Conservation (phyloP, 2,888 invertebrate genomes). For the Alloscopus bannaensis region DNA sequence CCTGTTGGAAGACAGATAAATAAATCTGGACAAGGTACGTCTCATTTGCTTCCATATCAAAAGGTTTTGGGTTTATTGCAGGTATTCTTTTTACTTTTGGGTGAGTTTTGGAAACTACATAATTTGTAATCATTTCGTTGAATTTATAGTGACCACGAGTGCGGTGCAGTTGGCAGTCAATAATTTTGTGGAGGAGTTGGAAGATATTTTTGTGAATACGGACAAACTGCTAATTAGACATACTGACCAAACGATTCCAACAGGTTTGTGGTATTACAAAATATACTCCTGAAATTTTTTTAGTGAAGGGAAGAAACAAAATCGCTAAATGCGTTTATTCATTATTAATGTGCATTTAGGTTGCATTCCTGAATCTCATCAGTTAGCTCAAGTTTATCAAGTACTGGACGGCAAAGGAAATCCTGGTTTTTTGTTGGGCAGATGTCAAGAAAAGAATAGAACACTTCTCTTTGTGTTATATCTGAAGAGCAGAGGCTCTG, state of each 20-base stretch:
- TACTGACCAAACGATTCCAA: slow-evolving; percentile 49
- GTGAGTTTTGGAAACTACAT: too few species aligned
- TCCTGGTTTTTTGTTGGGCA: slow-evolving; percentile 53
- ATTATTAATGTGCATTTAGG: slow-evolving; percentile 9
- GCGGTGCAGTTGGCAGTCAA: slow-evolving; percentile 37
- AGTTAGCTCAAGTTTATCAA: slow-evolving; percentile 55
- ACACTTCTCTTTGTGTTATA: slow-evolving; percentile 50
- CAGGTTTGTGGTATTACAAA: slow-evolving; percentile 34
- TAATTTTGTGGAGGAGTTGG: slow-evolving; percentile 58
- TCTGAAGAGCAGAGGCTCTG: slow-evolving; percentile 50
- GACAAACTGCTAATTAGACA: slow-evolving; percentile 59
- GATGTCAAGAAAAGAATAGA: slow-evolving; percentile 42
- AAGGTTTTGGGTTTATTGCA: too few species aligned
- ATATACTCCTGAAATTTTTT: too few species aligned
- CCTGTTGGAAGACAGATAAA: too few species aligned
- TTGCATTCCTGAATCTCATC: slow-evolving; percentile 44
- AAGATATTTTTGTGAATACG: slow-evolving; percentile 64
- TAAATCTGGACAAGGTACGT: too few species aligned
- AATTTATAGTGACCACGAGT: slow-evolving; percentile 13
- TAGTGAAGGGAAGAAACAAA: too few species aligned
- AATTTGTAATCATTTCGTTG: background rate
- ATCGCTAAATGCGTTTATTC: background rate
- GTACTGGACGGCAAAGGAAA: slow-evolving; percentile 62
- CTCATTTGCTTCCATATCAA: too few species aligned
- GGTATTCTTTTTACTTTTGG: too few species aligned